phyloP scores from a whole-genome alignment of 2,797 vertebrate genomes.

The Prionace glauca region DNA sequence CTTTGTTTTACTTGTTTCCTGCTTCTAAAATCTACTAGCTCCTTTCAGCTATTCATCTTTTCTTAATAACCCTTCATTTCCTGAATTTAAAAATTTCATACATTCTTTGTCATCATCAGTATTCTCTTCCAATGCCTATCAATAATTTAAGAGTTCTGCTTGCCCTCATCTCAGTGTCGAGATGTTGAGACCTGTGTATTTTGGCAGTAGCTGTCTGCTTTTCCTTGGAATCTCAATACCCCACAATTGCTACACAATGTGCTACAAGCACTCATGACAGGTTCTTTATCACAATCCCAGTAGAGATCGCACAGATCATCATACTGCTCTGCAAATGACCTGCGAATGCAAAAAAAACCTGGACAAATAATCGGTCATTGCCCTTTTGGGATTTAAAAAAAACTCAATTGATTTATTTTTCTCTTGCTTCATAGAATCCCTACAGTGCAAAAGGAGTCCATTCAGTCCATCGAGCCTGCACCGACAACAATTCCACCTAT shows the following conservation, averaged over 20 bases:
- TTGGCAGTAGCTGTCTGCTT: neutral
- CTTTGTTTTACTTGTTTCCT: neutral
- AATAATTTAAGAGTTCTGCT: neutral
- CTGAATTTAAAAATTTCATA: neutral
- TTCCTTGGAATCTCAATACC: neutral
- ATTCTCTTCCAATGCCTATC: neutral
- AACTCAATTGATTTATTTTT: neutral
- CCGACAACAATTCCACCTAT: no score
- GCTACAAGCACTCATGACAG: neutral
- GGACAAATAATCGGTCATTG: neutral
- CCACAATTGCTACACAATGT: neutral
- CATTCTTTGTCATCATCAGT: neutral
- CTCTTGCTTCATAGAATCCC: neutral
- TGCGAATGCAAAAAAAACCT: neutral
- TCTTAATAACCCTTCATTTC: no score
- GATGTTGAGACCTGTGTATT: neutral
- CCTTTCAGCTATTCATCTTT: neutral
- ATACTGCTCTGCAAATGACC: neutral
- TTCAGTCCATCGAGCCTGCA: no score
- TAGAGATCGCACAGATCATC: neutral
- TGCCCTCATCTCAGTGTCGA: neutral
- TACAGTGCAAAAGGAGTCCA: no score
- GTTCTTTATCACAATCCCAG: neutral
- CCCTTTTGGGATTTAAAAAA: neutral
- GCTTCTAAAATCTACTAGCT: neutral